These are phyloP conservation scores for Octomys mimax DNA, from an alignment of 2,797 vertebrate species.

Conservation along the genomic window DNA sequence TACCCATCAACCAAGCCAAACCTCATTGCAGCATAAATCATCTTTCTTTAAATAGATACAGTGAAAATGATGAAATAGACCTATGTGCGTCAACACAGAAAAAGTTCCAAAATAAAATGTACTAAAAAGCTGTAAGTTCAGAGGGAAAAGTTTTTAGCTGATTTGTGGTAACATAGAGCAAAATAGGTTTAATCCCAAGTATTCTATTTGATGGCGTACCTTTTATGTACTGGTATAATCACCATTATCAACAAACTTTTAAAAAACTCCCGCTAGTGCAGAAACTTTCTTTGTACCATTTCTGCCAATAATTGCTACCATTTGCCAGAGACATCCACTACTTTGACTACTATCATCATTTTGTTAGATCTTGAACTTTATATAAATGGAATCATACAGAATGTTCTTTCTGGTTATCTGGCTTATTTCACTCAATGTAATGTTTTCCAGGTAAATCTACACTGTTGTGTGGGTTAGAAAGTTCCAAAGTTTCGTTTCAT, in stretches of 20 bases:
- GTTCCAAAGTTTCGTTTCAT: constrained; percentile 22
- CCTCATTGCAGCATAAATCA: background rate
- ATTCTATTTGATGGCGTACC: constrained; percentile 21
- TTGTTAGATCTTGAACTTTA: constrained; percentile 14
- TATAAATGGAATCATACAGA: background rate
- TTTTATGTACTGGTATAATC: background rate
- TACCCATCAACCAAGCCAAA: background rate
- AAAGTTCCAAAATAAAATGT: constrained; percentile 1
- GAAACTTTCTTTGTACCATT: background rate
- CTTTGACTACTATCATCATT: background rate
- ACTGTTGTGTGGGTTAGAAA: constrained; percentile 41
- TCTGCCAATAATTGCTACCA: background rate
- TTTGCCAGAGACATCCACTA: background rate
- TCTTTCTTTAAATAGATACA: constrained; percentile 51
- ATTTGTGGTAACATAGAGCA: background rate
- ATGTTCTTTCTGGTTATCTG: background rate
- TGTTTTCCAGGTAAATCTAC: constrained; percentile 35
- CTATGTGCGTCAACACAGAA: background rate
- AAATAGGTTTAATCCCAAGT: background rate
- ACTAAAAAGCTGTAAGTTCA: background rate
- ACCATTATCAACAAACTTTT: background rate
- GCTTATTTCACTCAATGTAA: constrained; percentile 8
- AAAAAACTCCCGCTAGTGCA: background rate
- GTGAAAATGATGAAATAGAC: constrained; percentile 32
- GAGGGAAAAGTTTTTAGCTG: background rate